Evolutionary conservation across 1,140 invertebrate species (phyloP), one percentile per base, ranked within the genome.

Genomic region (Trichonephila inaurata): DNA sequence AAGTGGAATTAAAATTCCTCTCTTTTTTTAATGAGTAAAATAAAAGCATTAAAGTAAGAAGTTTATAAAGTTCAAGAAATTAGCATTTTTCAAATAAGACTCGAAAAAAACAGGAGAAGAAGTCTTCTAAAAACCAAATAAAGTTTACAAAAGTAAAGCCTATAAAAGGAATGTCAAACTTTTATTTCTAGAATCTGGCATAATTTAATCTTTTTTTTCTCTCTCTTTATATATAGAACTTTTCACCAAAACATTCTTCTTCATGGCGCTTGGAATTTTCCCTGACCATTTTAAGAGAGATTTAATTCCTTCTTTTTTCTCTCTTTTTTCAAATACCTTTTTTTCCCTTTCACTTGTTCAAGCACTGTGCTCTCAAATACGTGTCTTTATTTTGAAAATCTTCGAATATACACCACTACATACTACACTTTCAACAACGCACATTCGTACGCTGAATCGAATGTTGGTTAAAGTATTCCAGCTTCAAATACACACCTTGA

Each of bases 121-220:
- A 82, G 33, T 33, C 10, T 24, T 21, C 28, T n/a, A 58, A 83
- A 83, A 83, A 18, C 10, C 82, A 58, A 83, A 40, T 14, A 82
- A 21, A 83, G 51, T 83, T 60, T 60, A 7, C 40, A 88, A 24
- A 62, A 88, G 86, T 66, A 66, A 85, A 60, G 28, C 81, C 82
- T 85, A 85, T 92, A 60, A 85, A 92, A 92, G 82, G 66, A 85
- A 85, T 85, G 58, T 92, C 90, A 92, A 92, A 92, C 77, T 85
- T 83, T 91, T 69, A 21, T 81, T 81, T 81, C n/a, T 7, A n/a
- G 69, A 24, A 81, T 21, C 51, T 44, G 18, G 87, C 87, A 69
- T 69, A 89, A 19, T 69, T 89, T 89, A 77, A 77, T 77, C 69
- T 77, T 77, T 19, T 19, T 0, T 28, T 61, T 44, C n/a, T 16